Evolutionary conservation across 2,113 vertebrate genomes (phyloP), one percentile per base, ranked within the genome.

Genomic region (Eubucco bourcierii): DNA sequence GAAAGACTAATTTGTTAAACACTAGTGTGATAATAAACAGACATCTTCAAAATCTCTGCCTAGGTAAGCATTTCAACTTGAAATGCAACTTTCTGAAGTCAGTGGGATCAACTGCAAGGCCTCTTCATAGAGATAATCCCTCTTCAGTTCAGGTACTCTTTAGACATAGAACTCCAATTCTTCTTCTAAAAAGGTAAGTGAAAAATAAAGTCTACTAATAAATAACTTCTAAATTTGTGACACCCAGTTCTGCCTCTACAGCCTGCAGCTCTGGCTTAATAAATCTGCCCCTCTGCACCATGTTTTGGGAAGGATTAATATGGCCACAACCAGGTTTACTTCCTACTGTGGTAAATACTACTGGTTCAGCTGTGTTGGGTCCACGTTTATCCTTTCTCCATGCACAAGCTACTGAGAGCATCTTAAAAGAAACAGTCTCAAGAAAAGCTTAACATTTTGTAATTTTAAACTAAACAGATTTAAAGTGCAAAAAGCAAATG

Each of bases 101-200:
- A 39, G 66, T 6, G 81, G 46, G 25, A 75, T 44, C 88, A 86
- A 65, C 39, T 44, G 13, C 31, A 86, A 90, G 61, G 9, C 23
- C 29, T 53, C 19, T 60, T 37, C 47, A 60, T 47, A 58, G 7
- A 71, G n/a, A 37, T 10, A 71, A 80, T 14, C 50, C 15, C 70
- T 80, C n/a, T 78, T 65, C 41, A 47, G 25, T 74, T 80, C 50
- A 84, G 58, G 23, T 4, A 86, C 11, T 58, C 65, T 78, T 78
- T 46, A 88, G 77, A 67, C 14, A 86, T 0, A 72, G 13, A 31
- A 52, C 4, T 15, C 25, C 0, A 1, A 4, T 67, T 76, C 6
- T 44, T 65, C 58, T 68, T 39, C 63, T 59, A 12, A 90, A 91
- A 90, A 80, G 33, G 10, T 60, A 81, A 39, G 20, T 61, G 53